phyloP scores from a whole-genome alignment of 2,888 invertebrate species.

The Acrobasis consociella region DNA sequence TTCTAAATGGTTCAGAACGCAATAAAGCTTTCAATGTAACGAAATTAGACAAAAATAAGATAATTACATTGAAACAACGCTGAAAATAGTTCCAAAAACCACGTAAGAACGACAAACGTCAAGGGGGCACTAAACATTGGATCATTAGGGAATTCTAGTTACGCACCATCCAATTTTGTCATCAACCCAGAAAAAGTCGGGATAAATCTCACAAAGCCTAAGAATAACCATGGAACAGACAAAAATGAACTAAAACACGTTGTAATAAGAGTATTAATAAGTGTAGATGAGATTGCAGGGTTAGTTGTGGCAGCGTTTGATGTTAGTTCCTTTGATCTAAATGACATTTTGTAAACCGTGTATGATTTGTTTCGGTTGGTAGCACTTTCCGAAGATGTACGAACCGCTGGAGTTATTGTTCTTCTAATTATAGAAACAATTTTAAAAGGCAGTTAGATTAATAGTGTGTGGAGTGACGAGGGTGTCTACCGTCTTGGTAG shows the following conservation, averaged over 20 bases:
- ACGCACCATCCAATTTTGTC: conserved; percentile 64
- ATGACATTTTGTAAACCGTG: conserved; percentile 73
- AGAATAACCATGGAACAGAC: conserved; percentile 32
- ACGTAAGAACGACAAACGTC: conserved; percentile 48
- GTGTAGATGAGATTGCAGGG: conserved; percentile 33
- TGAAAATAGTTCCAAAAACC: conserved; percentile 47
- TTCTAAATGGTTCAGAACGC: not conserved
- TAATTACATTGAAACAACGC: conserved; percentile 28
- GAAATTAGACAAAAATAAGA: conserved; percentile 19
- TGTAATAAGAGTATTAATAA: conserved; percentile 37
- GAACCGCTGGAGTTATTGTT: conserved; percentile 54
- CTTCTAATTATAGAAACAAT: conserved; percentile 65
- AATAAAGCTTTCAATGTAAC: not conserved
- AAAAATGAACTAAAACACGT: conserved; percentile 44
- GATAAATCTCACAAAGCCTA: conserved; percentile 42
- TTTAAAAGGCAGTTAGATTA: conserved; percentile 51
- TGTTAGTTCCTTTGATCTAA: conserved; percentile 73
- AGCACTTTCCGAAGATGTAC: conserved; percentile 59
- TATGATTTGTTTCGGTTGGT: conserved; percentile 66
- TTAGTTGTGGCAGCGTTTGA: conserved; percentile 65
- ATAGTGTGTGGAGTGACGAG: conserved; percentile 64
- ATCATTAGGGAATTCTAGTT: conserved; percentile 57
- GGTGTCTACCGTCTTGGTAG: conserved; percentile 39
- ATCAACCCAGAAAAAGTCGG: conserved; percentile 63
- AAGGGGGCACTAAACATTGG: conserved; percentile 56